Evolutionary conservation across 2,797 vertebrate genomes (phyloP), one percentile per base, ranked within the genome.

Genomic region (Tolypeutes matacus): DNA sequence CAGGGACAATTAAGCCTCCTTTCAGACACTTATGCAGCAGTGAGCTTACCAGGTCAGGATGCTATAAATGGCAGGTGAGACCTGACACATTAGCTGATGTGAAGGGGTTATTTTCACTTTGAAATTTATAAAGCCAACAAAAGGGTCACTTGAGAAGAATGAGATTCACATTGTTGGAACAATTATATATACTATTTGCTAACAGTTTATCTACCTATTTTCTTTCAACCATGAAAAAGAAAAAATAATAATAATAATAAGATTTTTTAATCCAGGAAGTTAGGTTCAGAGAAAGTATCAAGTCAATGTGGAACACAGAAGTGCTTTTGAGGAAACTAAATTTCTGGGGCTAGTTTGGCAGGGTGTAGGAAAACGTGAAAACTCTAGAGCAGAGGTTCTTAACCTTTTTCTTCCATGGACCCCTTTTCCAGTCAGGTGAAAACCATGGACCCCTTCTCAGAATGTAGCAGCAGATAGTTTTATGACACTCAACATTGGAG

Each of bases 61-160:
- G 21, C 4, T 51, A 14, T 69, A 23, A 17, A 4, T 23, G 2
- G 46, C 15, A 10, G 1, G 5, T 10, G 25, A 91, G 23, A 4
- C 11, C 53, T 20, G 78, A 77, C 65, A 67, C 12, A 75, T 64
- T 64, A 31, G 21, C 4, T 89, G 82, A 9, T 14, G 0, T 62
- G 15, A 81, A 91, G 46, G 42, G 20, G 75, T 77, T 91, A 4
- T 42, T 89, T 86, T 96, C 20, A 86, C 39, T 92, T 76, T 56
- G 53, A 49, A 87, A 53, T 64, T 89, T 80, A 29, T 65, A 10
- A 62, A 34, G 51, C 76, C 31, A 72, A 42, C 34, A 23, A 73
- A 83, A 77, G 31, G 17, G 11, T 84, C 65, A 27, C 0, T 17
- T 90, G 53, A 60, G 34, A 86, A 73, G 82, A 86, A 34, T 13